Conservation (phyloP, 2,888 invertebrate species). For the Acronicta aceris region DNA sequence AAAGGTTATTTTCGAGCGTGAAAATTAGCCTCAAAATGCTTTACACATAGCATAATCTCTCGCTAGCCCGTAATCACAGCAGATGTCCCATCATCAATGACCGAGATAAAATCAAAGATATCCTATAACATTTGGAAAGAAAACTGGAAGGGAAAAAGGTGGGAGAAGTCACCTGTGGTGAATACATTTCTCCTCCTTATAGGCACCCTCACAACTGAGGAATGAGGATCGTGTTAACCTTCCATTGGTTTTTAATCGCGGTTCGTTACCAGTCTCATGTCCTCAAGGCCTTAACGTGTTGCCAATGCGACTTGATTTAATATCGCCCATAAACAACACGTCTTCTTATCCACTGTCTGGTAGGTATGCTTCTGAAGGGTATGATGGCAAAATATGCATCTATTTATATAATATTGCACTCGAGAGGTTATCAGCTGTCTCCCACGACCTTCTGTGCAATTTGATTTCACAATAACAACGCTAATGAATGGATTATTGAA, state of each 20-base stretch:
- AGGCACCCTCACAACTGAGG: too few species aligned
- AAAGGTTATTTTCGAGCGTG: too few species aligned
- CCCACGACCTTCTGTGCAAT: conserved; percentile 5
- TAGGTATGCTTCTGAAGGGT: conserved; percentile 24
- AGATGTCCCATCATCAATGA: too few species aligned
- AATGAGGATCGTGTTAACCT: background rate
- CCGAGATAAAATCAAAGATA: too few species aligned
- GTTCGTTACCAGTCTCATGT: background rate
- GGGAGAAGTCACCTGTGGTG: too few species aligned
- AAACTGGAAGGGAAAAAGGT: too few species aligned
- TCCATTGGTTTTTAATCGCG: background rate
- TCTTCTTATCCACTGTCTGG: background rate
- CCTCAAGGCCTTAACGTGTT: too few species aligned
- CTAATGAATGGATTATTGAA: conserved; percentile 5
- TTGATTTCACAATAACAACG: background rate
- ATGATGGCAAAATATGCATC: conserved; percentile 20
- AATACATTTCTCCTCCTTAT: too few species aligned
- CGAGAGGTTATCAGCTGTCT: conserved; percentile 33
- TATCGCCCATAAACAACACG: background rate
- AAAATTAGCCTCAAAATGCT: too few species aligned
- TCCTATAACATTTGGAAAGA: too few species aligned
- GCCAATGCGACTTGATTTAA: background rate
- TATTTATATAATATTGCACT: conserved; percentile 21
- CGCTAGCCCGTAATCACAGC: too few species aligned
- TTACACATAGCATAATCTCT: too few species aligned